These are phyloP conservation scores for Mesorhabditis sp. DNA, from an alignment of 2,888 invertebrate species.

Conservation along the genomic window DNA sequence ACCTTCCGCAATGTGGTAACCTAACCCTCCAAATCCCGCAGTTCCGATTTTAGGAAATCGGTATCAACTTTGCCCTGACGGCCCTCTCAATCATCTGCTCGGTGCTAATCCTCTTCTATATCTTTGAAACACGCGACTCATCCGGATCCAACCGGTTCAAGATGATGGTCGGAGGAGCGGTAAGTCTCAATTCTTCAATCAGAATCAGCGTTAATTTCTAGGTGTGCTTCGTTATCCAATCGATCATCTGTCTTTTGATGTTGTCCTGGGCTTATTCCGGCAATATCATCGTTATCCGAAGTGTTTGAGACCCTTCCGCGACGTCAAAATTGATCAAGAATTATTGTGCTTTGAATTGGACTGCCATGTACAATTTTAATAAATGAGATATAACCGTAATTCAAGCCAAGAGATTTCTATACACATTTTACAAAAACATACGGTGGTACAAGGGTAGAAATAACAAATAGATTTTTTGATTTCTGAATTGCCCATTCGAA, in stretches of 20 bases:
- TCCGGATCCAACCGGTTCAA: neutral
- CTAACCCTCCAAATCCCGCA: neutral
- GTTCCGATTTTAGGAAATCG: neutral
- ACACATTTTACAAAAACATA: no score
- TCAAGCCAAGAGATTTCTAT: no score
- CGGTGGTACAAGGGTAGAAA: no score
- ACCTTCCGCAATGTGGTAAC: constrained; percentile 15
- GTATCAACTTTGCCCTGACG: neutral
- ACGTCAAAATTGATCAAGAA: neutral
- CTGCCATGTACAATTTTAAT: no score
- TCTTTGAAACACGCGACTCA: neutral
- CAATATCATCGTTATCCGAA: neutral
- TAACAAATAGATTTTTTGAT: no score
- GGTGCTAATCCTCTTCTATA: neutral
- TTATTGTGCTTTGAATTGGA: no score
- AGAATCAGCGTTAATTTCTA: neutral
- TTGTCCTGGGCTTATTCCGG: neutral
- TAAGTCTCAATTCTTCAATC: neutral
- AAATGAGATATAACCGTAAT: no score
- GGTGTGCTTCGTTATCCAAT: neutral
- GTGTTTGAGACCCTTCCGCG: neutral
- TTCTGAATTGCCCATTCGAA: no score
- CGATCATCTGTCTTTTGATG: neutral
- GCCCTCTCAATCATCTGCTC: neutral
- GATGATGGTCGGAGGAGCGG: constrained; percentile 3